Evolutionary conservation across 2,113 vertebrate species (phyloP).

Genomic region (Rhinogobius similis): DNA sequence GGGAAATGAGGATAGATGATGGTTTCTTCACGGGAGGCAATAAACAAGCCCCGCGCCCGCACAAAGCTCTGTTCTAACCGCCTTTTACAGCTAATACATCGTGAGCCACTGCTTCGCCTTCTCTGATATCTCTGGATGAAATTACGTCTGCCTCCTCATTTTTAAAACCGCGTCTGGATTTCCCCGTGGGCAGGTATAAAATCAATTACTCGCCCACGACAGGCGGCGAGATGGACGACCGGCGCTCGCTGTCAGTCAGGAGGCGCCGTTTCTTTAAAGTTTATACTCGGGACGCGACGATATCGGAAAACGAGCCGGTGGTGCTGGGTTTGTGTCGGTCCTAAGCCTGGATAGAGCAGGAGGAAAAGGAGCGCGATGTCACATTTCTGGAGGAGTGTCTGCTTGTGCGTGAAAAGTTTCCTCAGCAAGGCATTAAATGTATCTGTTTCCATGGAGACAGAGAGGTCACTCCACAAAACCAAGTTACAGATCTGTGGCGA

Average conservation of each 20-base stretch:
- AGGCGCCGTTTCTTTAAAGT: slow-evolving; percentile 8
- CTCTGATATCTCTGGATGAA: slow-evolving; percentile 36
- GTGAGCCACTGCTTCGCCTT: slow-evolving; percentile 19
- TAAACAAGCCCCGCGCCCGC: slow-evolving; percentile 9
- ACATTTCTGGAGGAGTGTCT: no score
- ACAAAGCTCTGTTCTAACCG: slow-evolving; percentile 2
- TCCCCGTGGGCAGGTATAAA: slow-evolving; percentile 39
- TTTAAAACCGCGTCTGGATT: slow-evolving; percentile 39
- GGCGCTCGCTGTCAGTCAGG: slow-evolving; percentile 19
- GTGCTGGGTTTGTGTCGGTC: neutral
- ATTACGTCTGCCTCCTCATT: slow-evolving; percentile 41
- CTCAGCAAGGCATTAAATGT: no score
- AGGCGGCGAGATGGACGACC: slow-evolving; percentile 45
- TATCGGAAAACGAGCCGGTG: neutral
- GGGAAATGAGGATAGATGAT: slow-evolving; percentile 23
- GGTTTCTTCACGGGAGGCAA: slow-evolving; percentile 8
- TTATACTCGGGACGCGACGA: neutral
- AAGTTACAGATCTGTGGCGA: no score
- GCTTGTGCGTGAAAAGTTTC: no score
- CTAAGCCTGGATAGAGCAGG: neutral
- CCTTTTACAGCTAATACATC: slow-evolving; percentile 37
- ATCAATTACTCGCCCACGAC: slow-evolving; percentile 45
- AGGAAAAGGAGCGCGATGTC: no score
- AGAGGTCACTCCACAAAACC: no score
- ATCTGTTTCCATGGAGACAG: no score